Evolutionary conservation across 2,113 vertebrate species (phyloP).

Genomic region (Centropus unirufus): DNA sequence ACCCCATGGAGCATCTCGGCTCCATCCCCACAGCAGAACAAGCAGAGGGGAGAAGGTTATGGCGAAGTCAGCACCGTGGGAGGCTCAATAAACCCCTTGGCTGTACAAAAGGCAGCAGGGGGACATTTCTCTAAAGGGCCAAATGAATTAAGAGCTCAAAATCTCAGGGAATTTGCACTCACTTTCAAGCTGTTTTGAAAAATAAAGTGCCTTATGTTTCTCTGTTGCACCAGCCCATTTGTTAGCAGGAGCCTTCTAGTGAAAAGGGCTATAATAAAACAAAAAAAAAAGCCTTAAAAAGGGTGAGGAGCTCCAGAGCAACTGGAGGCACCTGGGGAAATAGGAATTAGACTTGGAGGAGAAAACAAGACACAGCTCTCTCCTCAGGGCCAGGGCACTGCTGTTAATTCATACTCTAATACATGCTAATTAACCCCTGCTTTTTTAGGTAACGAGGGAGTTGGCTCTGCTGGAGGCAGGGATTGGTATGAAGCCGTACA

Average conservation of each 20-base stretch:
- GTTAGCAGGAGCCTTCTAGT: not conserved
- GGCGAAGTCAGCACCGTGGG: not conserved
- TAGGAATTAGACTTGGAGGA: not conserved
- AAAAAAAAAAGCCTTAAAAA: not conserved
- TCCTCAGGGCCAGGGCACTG: not conserved
- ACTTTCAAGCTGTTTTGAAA: not conserved
- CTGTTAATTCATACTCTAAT: not conserved
- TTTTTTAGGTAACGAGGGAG: not conserved
- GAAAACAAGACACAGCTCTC: not conserved
- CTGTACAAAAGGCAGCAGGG: not conserved
- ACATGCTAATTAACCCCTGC: not conserved
- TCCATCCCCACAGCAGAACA: accelerated
- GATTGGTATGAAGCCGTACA: not conserved
- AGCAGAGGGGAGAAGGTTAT: not conserved
- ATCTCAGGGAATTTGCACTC: not conserved
- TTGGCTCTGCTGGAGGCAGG: not conserved
- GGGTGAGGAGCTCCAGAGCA: not conserved
- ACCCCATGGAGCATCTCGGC: not conserved
- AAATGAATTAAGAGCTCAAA: not conserved
- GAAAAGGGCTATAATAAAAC: too few species aligned
- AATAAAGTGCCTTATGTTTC: not conserved
- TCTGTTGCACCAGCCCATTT: not conserved
- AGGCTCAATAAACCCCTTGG: not conserved
- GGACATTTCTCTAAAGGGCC: not conserved
- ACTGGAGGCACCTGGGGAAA: not conserved